A percentile compares a stretch with the other conserved stretches of the same genome.
Evolutionary conservation across 2,888 invertebrate species (phyloP).

Genomic region (Sturmia bella): DNA sequence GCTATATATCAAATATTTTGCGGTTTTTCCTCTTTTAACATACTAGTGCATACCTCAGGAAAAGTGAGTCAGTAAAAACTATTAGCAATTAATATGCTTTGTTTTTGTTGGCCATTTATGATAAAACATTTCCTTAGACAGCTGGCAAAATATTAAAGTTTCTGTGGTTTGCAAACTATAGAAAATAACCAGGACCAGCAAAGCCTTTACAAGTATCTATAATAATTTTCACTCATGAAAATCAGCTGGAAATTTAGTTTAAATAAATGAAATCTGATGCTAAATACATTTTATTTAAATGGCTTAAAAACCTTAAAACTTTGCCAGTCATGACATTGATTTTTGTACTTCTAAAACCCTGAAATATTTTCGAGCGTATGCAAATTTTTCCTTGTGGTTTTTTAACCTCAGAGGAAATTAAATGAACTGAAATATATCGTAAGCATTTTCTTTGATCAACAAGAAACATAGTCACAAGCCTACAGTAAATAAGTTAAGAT

Average conservation of each 20-base stretch:
- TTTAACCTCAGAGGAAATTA: slow-evolving; percentile 23
- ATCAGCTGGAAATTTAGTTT: too few relatives aligned
- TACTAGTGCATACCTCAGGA: background rate
- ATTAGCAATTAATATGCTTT: slow-evolving; percentile 49
- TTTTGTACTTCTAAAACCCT: background rate
- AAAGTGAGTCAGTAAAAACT: slow-evolving; percentile 4
- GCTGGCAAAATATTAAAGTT: slow-evolving; percentile 43
- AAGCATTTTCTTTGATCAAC: slow-evolving; percentile 19
- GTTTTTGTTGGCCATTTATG: slow-evolving; percentile 19
- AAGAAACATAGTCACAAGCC: slow-evolving; percentile 2
- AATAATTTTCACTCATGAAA: slow-evolving; percentile 1
- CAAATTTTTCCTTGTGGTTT: slow-evolving; percentile 26
- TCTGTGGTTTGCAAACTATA: slow-evolving; percentile 41
- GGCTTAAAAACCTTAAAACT: too few relatives aligned
- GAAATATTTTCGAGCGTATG: slow-evolving; percentile 30
- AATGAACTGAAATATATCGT: slow-evolving; percentile 14
- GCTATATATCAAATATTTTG: slow-evolving; percentile 45
- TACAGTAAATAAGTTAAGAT: slow-evolving; percentile 26
- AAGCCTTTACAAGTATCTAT: slow-evolving; percentile 15
- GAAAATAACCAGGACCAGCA: slow-evolving; percentile 30
- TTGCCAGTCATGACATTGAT: too few relatives aligned
- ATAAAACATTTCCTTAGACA: slow-evolving; percentile 10
- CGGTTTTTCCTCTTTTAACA: slow-evolving; percentile 18
- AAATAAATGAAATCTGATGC: too few relatives aligned
- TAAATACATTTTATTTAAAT: too few relatives aligned